Conservation (phyloP, 1,140 invertebrate species). For the Heliconius melpomene region DNA sequence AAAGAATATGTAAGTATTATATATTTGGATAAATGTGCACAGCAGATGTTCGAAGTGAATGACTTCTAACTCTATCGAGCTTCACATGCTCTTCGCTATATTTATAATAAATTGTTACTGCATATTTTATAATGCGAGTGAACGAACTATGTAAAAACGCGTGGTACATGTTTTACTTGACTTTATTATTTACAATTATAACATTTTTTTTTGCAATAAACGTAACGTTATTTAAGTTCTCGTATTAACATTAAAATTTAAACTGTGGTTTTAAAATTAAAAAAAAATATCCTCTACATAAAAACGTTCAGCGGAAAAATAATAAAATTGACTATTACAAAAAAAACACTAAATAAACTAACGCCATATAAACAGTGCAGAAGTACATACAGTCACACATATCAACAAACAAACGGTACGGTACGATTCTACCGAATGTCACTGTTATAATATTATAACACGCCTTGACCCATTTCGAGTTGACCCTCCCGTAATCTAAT, state of each 20-base stretch:
- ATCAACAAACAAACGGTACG: background rate
- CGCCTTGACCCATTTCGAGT: slow-evolving; percentile 46
- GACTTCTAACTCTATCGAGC: slow-evolving; percentile 40
- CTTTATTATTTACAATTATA: no score
- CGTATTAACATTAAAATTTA: no score
- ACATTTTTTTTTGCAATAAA: no score
- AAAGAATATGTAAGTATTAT: background rate
- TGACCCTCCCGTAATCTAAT: slow-evolving; percentile 43
- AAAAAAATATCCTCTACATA: no score
- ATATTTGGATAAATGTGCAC: slow-evolving; percentile 43
- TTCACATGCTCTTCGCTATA: slow-evolving; percentile 25
- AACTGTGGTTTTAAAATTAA: no score
- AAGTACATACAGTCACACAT: background rate
- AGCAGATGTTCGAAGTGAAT: slow-evolving; percentile 56
- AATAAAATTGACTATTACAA: background rate
- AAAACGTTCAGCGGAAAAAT: background rate
- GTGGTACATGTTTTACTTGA: background rate
- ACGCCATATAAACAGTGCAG: background rate
- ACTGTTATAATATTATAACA: slow-evolving; percentile 35
- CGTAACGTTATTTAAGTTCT: no score
- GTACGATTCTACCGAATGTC: slow-evolving; percentile 21
- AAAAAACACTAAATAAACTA: background rate
- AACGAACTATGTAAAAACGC: slow-evolving; percentile 19
- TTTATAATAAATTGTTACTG: slow-evolving; percentile 26
- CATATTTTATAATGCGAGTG: slow-evolving; percentile 26